These are phyloP conservation scores for Hiodon alosoides DNA, from an alignment of 2,113 vertebrate species.

Conservation along the genomic window DNA sequence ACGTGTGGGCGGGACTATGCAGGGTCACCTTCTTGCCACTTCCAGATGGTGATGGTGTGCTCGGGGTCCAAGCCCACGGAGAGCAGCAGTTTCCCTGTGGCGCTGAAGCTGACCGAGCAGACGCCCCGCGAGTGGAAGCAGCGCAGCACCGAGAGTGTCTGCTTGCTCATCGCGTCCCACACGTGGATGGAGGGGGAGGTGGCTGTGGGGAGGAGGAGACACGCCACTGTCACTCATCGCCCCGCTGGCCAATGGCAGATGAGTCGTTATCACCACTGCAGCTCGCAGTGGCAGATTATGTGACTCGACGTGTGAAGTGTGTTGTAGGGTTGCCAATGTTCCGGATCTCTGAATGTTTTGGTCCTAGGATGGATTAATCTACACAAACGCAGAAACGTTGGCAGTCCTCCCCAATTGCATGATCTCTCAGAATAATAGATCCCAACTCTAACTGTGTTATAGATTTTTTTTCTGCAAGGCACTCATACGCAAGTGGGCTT, in stretches of 20 bases:
- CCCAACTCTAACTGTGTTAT: too few relatives aligned
- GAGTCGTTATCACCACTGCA: too few relatives aligned
- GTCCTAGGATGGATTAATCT: too few relatives aligned
- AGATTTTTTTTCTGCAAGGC: too few relatives aligned
- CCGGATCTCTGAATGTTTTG: too few relatives aligned
- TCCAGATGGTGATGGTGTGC: slow-evolving; percentile 93
- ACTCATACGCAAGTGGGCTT: too few relatives aligned
- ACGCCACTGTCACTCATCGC: slow-evolving; percentile 4
- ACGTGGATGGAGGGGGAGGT: slow-evolving; percentile 90
- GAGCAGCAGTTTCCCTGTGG: slow-evolving; percentile 90
- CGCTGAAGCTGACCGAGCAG: slow-evolving; percentile 95
- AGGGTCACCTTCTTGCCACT: slow-evolving; percentile 90
- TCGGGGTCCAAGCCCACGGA: slow-evolving; percentile 87
- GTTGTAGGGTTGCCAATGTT: too few relatives aligned
- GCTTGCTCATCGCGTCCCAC: slow-evolving; percentile 94
- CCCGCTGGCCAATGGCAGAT: neutral
- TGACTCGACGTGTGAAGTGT: too few relatives aligned
- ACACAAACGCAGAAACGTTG: too few relatives aligned
- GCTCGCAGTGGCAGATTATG: too few relatives aligned
- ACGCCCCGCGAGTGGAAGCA: slow-evolving; percentile 88
- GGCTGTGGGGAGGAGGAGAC: slow-evolving; percentile 57
- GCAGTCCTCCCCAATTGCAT: too few relatives aligned
- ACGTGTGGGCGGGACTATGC: neutral
- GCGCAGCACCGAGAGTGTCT: slow-evolving; percentile 85
- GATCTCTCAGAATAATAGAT: too few relatives aligned